Evolutionary conservation across 2,797 vertebrate genomes (phyloP).

Genomic region (Sebastes goodei): DNA sequence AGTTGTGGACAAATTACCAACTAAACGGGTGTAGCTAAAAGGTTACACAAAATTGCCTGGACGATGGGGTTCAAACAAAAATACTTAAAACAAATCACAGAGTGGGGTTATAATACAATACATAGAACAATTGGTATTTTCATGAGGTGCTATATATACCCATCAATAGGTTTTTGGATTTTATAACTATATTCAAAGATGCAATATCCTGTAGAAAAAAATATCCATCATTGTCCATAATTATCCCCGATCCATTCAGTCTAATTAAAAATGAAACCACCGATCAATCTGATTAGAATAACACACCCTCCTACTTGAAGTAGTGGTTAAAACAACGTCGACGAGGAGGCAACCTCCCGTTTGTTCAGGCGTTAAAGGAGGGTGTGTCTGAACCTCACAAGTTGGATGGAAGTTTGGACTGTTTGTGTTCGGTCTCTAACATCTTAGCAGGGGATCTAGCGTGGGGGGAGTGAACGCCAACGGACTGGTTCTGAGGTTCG

Average conservation of each 20-base stretch:
- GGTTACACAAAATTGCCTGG: conserved; percentile 43
- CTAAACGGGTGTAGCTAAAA: conserved; percentile 53
- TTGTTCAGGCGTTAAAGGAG: conserved; percentile 68
- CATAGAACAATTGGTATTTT: conserved; percentile 63
- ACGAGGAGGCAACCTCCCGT: background rate
- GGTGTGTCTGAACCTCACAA: conserved; percentile 87
- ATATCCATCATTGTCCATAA: conserved; percentile 46
- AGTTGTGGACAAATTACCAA: conserved; percentile 37
- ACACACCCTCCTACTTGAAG: conserved; percentile 68
- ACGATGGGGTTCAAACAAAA: conserved; percentile 56
- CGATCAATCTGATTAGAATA: conserved; percentile 37
- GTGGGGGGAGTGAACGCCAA: conserved; percentile 55
- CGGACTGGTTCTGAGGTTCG: conserved; percentile 77
- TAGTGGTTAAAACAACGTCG: conserved; percentile 34
- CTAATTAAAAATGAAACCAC: conserved; percentile 65
- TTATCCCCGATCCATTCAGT: conserved; percentile 54
- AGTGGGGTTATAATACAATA: conserved; percentile 68
- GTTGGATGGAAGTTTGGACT: conserved; percentile 93
- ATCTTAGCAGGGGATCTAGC: conserved; percentile 80
- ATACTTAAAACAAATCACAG: conserved; percentile 62
- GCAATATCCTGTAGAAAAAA: conserved; percentile 62
- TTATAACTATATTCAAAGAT: conserved; percentile 67
- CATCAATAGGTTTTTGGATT: conserved; percentile 47
- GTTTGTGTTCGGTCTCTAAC: conserved; percentile 83
- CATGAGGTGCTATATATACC: conserved; percentile 64